A percentile compares a stretch with the other conserved stretches of the same genome.
phyloP scores from a whole-genome alignment of 1,140 invertebrate genomes.

The Doryteuthis pealeii region DNA sequence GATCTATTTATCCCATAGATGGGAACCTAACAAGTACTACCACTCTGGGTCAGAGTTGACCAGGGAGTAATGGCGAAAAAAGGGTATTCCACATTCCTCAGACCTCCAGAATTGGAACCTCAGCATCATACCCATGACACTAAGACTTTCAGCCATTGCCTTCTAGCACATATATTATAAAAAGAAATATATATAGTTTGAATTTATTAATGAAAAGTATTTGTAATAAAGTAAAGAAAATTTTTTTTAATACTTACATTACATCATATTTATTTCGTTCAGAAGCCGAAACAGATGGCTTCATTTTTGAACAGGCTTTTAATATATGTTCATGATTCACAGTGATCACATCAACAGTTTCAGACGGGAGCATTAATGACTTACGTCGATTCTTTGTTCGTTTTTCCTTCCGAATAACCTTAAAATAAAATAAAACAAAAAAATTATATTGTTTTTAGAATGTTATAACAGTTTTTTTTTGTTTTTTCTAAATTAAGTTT shows the following conservation, averaged over 20 bases:
- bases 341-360: constrained; percentile 22
- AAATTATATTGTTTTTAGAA: constrained; percentile 1
- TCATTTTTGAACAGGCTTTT: constrained; percentile 66
- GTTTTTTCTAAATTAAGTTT: background rate
- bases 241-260: constrained; percentile 54
- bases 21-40: too few species aligned
- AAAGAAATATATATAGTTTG: too few species aligned
- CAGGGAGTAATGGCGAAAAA: too few species aligned
- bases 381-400: constrained; percentile 20
- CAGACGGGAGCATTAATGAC: constrained; percentile 24
- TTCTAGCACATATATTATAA: too few species aligned
- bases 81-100: too few species aligned
- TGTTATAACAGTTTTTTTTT: background rate
- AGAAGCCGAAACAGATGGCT: constrained; percentile 67
- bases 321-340: constrained; percentile 63
- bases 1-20: too few species aligned
- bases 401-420: constrained; percentile 20
- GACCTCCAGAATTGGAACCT: too few species aligned
- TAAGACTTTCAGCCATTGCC: too few species aligned
- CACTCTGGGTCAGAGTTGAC: too few species aligned
- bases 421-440: constrained; percentile 31
- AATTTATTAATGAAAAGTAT: too few species aligned
- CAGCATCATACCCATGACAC: too few species aligned
- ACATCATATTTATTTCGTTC: constrained; percentile 69
- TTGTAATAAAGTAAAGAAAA: background rate